phyloP scores from a whole-genome alignment of 2,888 invertebrate species.

The Notocelia uddmanniana region DNA sequence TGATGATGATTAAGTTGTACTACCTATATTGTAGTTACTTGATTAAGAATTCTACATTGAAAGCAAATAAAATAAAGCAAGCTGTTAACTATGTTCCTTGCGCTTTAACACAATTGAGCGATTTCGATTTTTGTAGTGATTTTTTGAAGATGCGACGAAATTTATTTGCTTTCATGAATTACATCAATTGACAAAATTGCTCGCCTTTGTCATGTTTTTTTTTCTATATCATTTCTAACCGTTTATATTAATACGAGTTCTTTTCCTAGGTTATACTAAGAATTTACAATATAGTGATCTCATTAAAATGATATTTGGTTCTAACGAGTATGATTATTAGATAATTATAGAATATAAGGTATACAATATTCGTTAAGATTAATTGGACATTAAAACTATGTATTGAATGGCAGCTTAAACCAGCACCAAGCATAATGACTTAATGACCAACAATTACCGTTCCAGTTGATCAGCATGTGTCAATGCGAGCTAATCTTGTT shows the following conservation, averaged over 20 bases:
- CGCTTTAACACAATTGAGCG: not conserved
- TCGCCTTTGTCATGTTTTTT: too few species aligned
- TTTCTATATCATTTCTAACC: too few species aligned
- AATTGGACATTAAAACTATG: not conserved
- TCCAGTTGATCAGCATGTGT: conserved; percentile 1
- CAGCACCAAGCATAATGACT: not conserved
- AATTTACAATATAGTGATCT: conserved; percentile 36
- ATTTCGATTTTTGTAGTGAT: not conserved
- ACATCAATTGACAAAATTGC: not conserved
- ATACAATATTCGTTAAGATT: not conserved
- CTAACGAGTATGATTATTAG: conserved; percentile 20
- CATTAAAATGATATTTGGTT: conserved; percentile 27
- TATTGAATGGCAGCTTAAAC: not conserved
- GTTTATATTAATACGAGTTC: too few species aligned
- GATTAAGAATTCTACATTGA: not conserved
- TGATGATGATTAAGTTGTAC: too few species aligned
- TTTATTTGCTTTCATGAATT: conserved; percentile 6
- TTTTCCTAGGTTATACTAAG: conserved; percentile 1
- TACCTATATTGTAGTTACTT: not conserved
- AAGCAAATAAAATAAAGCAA: conserved; percentile 12
- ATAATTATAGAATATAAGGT: conserved; percentile 14
- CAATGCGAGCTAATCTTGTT: too few species aligned
- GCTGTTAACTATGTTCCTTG: not conserved
- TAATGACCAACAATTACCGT: not conserved
- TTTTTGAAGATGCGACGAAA: not conserved